Conservation (phyloP, 64 coral and sea anemone genomes). For the Pocillopora damicornis region DNA sequence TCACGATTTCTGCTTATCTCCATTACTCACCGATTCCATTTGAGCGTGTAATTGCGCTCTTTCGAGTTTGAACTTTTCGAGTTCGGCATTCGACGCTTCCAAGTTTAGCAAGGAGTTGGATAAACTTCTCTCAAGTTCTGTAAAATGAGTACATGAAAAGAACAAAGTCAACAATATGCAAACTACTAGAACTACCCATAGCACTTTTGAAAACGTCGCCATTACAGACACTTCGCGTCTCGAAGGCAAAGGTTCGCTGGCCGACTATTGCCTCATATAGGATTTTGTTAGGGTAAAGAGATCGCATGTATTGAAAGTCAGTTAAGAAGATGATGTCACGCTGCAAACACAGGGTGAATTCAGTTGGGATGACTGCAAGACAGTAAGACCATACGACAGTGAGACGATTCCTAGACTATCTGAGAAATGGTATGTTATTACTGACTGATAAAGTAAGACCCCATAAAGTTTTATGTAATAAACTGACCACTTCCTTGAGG, state of each 20-base stretch:
- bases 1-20: not conserved
- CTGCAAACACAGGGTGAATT: too few relatives aligned
- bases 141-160: not conserved
- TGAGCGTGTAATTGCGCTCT: slow-evolving; percentile 71
- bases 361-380: too few relatives aligned
- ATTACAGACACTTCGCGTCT: too few relatives aligned
- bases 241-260: too few relatives aligned
- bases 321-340: too few relatives aligned
- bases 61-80: slow-evolving; percentile 90
- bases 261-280: too few relatives aligned
- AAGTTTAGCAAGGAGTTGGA: slow-evolving; percentile 91
- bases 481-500: slow-evolving; percentile 92
- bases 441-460: not conserved
- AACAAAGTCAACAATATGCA: not conserved
- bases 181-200: not conserved
- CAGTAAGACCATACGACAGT: too few relatives aligned
- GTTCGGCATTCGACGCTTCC: slow-evolving; percentile 96
- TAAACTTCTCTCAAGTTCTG: slow-evolving; percentile 91
- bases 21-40: slow-evolving; percentile 68
- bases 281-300: too few relatives aligned
- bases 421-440: too few relatives aligned
- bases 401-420: too few relatives aligned
- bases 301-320: too few relatives aligned
- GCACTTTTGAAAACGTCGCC: too few relatives aligned
- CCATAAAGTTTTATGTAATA: not conserved